Base-by-base conservation (phyloP, 2,888 invertebrate species). In the Merodon equestris region DNA sequence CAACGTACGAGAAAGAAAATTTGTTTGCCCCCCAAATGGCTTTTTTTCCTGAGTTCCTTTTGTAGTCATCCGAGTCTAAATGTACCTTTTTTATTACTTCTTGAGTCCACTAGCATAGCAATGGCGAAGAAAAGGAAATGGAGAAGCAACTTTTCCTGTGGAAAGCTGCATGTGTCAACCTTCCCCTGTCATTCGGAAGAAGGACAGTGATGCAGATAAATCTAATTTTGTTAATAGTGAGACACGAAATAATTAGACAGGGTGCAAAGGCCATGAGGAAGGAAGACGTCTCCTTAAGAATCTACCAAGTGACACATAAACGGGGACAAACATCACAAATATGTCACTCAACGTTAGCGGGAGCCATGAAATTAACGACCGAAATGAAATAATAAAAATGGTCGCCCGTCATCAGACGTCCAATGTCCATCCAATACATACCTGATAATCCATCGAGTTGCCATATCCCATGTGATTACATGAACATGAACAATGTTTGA, bases 381-480 rank as follows among this genome's bases (percentile, higher is more conserved):
- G 27, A 18, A 40, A 9, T 9, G 40, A 40, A 40, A 40, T n/a
- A 40, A 40, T 10, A 9, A 57, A 56, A 48, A 14, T 14, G 15
- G 1, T 15, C 1, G 2, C 42, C 9, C 1, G 2, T 47, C 9
- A 13, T 18, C 15, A 51, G 18, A 15, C 12, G 7, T 48, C 40
- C 19, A 45, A 9, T 42, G 34, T 10, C n/a, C 40, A 40, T 14
- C n/a, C 9, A 27, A 27, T 40, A 83, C 86, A 83, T 74, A 94
- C 94, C 93, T 95, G 95, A 90, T 95, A 96, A 91, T 95, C 95
- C 93, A 95, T 93, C 89, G 93, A 95, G 91, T 96, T 96, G 85
- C 96, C 96, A 91, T 95, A 96, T 88, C 96, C 96, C 94, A 96
- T 94, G 91, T 96, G 96, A 91, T 96, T 95, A 92, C 96, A 96